Conservation (phyloP, 2,797 vertebrate species). For the Petrocephalus schoutedeni region DNA sequence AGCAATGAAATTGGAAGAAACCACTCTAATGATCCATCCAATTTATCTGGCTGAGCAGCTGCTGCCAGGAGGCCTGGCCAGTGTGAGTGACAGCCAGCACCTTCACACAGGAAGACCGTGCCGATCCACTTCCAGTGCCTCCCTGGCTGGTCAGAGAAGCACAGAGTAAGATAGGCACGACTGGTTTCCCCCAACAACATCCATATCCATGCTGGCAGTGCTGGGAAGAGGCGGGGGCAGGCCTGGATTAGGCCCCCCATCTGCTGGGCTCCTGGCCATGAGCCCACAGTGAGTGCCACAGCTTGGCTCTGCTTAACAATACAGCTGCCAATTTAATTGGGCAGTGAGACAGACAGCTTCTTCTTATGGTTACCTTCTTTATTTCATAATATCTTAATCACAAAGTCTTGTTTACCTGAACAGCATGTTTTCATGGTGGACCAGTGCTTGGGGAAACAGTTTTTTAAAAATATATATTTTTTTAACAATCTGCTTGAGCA, state of each 20-base stretch:
- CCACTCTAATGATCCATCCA: constrained; percentile 46
- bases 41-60: constrained; percentile 46
- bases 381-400: constrained; percentile 40
- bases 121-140: constrained; percentile 35
- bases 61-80: constrained; percentile 40
- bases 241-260: constrained; percentile 30
- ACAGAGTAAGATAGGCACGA: constrained; percentile 26
- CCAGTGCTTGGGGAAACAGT: neutral
- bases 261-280: constrained; percentile 32
- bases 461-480: neutral
- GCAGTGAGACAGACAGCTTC: constrained; percentile 39
- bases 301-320: constrained; percentile 36
- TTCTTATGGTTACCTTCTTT: constrained; percentile 19
- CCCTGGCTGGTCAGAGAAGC: constrained; percentile 16
- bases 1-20: constrained; percentile 37
- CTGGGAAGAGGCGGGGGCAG: constrained; percentile 30
- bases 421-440: neutral
- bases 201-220: constrained; percentile 27
- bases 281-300: constrained; percentile 28
- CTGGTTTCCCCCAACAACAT: constrained; percentile 29
- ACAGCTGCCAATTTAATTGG: constrained; percentile 42
- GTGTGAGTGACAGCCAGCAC: constrained; percentile 47
- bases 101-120: constrained; percentile 38
- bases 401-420: constrained; percentile 34
- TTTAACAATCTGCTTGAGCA: constrained; percentile 20